phyloP scores from a whole-genome alignment of 64 coral and sea anemone genomes.

The Actinia tenebrosa region DNA sequence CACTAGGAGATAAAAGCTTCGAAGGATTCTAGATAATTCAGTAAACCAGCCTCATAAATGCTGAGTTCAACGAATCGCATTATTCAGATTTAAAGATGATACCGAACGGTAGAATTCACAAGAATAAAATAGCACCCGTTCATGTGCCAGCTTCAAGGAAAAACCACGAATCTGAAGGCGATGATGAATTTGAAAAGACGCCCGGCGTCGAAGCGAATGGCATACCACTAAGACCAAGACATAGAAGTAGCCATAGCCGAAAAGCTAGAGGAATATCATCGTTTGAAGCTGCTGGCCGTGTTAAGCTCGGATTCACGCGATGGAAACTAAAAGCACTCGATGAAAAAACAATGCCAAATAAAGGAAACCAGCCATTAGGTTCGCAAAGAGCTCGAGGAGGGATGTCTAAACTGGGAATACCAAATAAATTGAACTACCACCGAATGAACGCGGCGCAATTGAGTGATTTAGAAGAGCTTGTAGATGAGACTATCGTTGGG shows the following conservation, averaged over 20 bases:
- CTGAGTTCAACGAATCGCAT: not conserved
- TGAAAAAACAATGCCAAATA: not conserved
- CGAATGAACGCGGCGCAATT: constrained; percentile 81
- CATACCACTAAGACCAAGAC: constrained; percentile 15
- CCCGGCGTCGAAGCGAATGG: not conserved
- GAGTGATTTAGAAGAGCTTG: constrained; percentile 83
- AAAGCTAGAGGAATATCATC: constrained; percentile 29
- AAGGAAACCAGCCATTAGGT: constrained; percentile 14
- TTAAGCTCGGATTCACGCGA: constrained; percentile 44
- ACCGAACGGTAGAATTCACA: constrained; percentile 72
- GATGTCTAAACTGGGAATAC: constrained; percentile 19
- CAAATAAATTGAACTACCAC: constrained; percentile 35
- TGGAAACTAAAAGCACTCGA: constrained; percentile 34
- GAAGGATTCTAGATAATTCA: not conserved
- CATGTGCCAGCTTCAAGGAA: constrained; percentile 10
- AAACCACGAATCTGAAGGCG: constrained; percentile 32
- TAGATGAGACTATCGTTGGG: constrained; percentile 33
- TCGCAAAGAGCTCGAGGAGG: constrained; percentile 21
- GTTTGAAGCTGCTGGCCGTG: constrained; percentile 18
- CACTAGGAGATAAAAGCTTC: too few species aligned
- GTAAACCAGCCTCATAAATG: not conserved
- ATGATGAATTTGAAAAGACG: constrained; percentile 6
- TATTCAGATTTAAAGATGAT: constrained; percentile 29
- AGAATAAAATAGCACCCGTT: constrained; percentile 78
- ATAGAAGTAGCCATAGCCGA: not conserved